Evolutionary conservation across 2,797 vertebrate species (phyloP).

Genomic region (Avahi laniger): DNA sequence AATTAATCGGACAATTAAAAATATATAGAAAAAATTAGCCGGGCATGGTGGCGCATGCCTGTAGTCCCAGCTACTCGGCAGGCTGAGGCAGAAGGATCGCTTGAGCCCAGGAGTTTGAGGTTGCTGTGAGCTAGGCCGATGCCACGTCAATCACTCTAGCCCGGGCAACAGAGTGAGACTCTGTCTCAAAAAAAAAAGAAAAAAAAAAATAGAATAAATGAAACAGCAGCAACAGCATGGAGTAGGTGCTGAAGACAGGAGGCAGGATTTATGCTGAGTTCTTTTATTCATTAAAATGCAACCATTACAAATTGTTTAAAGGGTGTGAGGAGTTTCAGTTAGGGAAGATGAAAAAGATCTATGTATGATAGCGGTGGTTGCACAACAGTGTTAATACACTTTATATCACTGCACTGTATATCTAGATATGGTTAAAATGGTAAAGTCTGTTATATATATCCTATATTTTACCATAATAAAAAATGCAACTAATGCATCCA

Average conservation of each 20-base stretch:
- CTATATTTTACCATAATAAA: background rate
- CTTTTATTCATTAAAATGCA: background rate
- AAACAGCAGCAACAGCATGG: background rate
- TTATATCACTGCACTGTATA: background rate
- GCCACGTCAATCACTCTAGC: too few species aligned
- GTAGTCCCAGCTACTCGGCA: too few species aligned
- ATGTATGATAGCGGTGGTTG: background rate
- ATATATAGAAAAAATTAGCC: too few species aligned
- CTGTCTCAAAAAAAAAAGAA: too few species aligned
- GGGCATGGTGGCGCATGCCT: too few species aligned
- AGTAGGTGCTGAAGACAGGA: background rate
- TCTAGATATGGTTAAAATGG: background rate
- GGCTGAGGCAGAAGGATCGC: too few species aligned
- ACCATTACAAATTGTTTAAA: background rate
- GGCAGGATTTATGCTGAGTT: background rate
- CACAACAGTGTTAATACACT: background rate
- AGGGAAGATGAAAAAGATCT: background rate
- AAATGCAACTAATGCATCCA: background rate
- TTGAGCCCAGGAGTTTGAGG: too few species aligned
- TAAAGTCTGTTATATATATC: background rate
- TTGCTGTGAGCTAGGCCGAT: too few species aligned
- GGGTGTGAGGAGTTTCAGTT: background rate
- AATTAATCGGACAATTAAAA: too few species aligned
- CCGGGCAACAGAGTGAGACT: too few species aligned
- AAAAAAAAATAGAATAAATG: background rate